Evolutionary conservation across 2,113 vertebrate genomes (phyloP).

Genomic region (Zootoca vivipara): DNA sequence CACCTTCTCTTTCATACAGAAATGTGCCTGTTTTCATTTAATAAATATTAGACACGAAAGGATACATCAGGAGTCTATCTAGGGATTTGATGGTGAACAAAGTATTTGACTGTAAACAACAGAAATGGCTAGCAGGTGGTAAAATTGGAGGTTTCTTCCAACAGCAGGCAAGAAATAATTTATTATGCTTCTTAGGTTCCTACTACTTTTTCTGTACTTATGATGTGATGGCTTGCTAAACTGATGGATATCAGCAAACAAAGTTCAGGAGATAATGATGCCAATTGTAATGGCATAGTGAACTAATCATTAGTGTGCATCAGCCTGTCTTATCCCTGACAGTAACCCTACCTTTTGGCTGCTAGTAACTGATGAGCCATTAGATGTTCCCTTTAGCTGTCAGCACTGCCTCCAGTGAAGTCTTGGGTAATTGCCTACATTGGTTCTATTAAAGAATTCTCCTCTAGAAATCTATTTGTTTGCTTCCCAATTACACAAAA

Average conservation of each 20-base stretch:
- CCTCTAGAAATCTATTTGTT: slow-evolving; percentile 8
- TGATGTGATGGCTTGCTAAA: background rate
- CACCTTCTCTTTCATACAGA: background rate
- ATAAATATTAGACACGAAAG: background rate
- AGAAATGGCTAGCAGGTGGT: background rate
- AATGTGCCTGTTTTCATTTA: background rate
- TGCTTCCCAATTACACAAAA: slow-evolving; percentile 13
- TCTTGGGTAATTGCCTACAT: background rate
- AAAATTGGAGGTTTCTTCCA: background rate
- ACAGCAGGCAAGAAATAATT: background rate
- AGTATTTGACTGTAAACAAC: no score
- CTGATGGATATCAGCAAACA: background rate
- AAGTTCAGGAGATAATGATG: background rate
- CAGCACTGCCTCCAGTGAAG: background rate
- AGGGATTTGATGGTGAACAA: background rate
- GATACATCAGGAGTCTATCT: background rate
- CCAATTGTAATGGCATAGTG: background rate
- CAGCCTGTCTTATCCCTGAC: background rate
- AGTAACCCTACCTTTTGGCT: background rate
- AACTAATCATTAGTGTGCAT: background rate
- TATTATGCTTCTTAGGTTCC: background rate
- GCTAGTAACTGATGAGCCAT: background rate
- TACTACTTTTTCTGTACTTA: background rate
- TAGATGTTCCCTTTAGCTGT: background rate
- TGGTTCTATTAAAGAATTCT: background rate